Evolutionary conservation across 1,140 invertebrate genomes (phyloP), one percentile per base, ranked within the genome.

Genomic region (Caenorhabditis brenneri): DNA sequence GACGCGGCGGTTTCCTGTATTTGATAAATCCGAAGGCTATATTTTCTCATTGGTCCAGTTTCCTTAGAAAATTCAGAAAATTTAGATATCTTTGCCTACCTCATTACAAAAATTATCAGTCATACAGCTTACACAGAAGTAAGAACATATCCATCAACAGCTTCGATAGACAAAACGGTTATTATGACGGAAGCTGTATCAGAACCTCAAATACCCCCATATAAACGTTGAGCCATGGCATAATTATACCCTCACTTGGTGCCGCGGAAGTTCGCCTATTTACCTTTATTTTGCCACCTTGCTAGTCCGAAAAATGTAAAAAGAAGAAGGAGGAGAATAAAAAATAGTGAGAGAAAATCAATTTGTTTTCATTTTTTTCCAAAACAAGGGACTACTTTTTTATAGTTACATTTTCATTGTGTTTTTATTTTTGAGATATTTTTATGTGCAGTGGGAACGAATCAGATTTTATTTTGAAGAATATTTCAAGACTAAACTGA

Each of bases 181-280:
- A 74, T 74, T 74, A 46, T 74, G 36, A 74, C 65, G 65, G 65
- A 74, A 74, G 65, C 65, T 74, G 36, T 74, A 74, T 74, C n/a
- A 74, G 33, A 42, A 42, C 22, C n/a, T 65, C 29, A 19, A 36
- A n/a, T 46, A 74, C 10, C 33, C 65, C 4, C 24, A 29, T 74
- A 24, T 74, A 74, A 24, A 74, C 36, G 65, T 31, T 74, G 65
- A 42, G n/a, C 27, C 65, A 74, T 42, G 9, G 15, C 29, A 65
- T 65, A 65, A 65, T 65, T 2, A 65, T 39, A 65, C 60, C 36
- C 33, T 74, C 36, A 46, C 36, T 7, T 22, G 65, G 19, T 42
- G 36, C 39, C 65, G 65, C 33, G 65, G 65, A 74, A 74, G 65
- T 74, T 42, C 65, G 65, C 65, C 65, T 74, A 74, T 74, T 74